Percentiles rank a stretch among this genome's conserved stretches.
phyloP scores from a whole-genome alignment of 2,113 vertebrate species.

The Lonchura striata region DNA sequence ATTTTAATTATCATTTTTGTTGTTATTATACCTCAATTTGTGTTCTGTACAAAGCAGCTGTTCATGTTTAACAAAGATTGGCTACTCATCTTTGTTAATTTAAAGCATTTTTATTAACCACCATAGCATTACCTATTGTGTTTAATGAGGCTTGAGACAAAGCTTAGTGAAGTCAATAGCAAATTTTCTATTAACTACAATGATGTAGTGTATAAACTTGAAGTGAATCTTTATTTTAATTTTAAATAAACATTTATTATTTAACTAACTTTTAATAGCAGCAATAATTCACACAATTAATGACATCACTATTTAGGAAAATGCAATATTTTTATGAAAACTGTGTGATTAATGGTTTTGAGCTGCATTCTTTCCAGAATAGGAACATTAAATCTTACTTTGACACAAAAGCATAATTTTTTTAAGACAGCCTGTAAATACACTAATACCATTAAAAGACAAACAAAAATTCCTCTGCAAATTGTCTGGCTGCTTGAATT shows the following conservation, averaged over 20 bases:
- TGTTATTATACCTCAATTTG: not conserved
- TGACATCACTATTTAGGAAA: not conserved
- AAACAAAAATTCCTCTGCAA: not conserved
- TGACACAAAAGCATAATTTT: not conserved
- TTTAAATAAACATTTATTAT: not conserved
- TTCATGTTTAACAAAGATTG: not conserved
- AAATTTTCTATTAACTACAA: not conserved
- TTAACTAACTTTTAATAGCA: not conserved
- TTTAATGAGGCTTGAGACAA: slow-evolving; percentile 33
- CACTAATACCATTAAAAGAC: not conserved
- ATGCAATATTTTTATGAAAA: not conserved
- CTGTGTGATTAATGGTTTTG: not conserved
- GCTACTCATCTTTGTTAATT: not conserved
- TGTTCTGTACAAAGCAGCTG: not conserved
- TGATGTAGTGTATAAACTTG: not conserved
- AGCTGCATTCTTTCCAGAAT: not conserved
- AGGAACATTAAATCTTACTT: not conserved
- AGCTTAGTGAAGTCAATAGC: not conserved
- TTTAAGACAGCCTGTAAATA: not conserved
- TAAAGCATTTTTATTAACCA: not conserved
- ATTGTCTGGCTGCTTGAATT: not conserved
- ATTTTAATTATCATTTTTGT: not conserved
- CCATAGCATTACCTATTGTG: not conserved
- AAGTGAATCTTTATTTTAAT: not conserved
- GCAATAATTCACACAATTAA: not conserved